Base-by-base conservation (phyloP, 2,113 vertebrate genomes). In the Corydoras sp. region DNA sequence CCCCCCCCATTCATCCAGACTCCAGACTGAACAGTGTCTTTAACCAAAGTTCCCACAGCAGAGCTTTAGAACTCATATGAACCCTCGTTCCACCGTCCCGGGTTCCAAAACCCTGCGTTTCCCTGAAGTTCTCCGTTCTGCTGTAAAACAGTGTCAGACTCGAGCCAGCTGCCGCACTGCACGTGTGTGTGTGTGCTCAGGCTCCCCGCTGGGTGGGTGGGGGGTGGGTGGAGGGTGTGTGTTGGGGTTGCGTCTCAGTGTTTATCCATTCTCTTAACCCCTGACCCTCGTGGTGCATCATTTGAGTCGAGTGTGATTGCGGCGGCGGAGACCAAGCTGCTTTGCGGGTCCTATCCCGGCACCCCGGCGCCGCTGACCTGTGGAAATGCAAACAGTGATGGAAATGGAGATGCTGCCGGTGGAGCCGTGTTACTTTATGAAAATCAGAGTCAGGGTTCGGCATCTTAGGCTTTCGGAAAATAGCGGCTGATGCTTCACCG, bases 141-240 rank as follows among this genome's bases (percentile, higher is more conserved):
- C 83, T 81, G 87, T 91, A 88, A 87, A 89, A 90, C 89, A 89
- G 80, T 87, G 85, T 86, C 86, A 85, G 73, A 82, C 83, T 79
- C 81, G 77, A 88, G 85, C 83, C 77, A 82, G 79, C 81, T 86
- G 83, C 81, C 74, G 78, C 82, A 79, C 76, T 82, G 72, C 75
- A 24, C 18, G 18, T 24, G 18, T 76, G 68, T 58, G 58, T 68
- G 68, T 75, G 13, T 69, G 30, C 64, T 30, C 68, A 72, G 58
- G 11, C 49, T 9, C 11, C 49, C 18, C 2, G 18, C 18, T 71
- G 35, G 61, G 18, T 68, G 29, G 76, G 62, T 49, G 14, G 49
- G 29, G 18, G 18, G 18, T 24, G 18, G 18, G 18, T 24, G 18
- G 18, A 24, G 18, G 18, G 18, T 24, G 18, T 24, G 18, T 1